phyloP scores from a whole-genome alignment of 2,797 vertebrate species.

The Okamejei kenojei region DNA sequence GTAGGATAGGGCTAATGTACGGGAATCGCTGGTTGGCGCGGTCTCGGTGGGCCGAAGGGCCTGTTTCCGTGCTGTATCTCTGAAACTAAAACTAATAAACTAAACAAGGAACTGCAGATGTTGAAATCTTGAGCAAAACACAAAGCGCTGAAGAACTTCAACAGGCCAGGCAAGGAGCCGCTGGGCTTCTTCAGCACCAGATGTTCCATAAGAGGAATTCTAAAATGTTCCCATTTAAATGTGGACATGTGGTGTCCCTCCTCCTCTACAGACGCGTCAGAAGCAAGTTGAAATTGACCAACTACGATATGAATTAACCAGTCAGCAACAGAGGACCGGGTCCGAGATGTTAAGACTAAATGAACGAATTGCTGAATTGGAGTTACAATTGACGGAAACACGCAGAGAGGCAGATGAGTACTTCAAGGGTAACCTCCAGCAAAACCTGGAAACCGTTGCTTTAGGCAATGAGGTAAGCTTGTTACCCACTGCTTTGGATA shows the following conservation, averaged over 20 bases:
- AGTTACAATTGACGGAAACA: slow-evolving; percentile 48
- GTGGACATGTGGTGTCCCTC: background rate
- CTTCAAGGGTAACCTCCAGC: slow-evolving; percentile 45
- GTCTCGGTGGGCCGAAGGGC: too few relatives aligned
- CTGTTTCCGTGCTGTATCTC: too few relatives aligned
- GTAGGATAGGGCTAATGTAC: too few relatives aligned
- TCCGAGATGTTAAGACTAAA: slow-evolving; percentile 51
- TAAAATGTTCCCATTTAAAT: background rate
- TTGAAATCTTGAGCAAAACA: too few relatives aligned
- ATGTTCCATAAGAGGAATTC: background rate
- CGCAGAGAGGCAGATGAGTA: slow-evolving; percentile 48
- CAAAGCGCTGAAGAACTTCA: too few relatives aligned
- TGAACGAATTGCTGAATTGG: slow-evolving; percentile 49
- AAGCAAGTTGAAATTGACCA: slow-evolving; percentile 48
- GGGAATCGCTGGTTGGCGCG: too few relatives aligned
- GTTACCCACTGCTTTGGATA: background rate
- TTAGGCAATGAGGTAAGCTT: slow-evolving; percentile 52
- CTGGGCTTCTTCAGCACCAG: too few relatives aligned
- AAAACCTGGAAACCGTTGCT: slow-evolving; percentile 45
- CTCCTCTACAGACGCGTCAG: slow-evolving; percentile 46
- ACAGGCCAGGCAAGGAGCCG: too few relatives aligned
- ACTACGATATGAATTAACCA: slow-evolving; percentile 47
- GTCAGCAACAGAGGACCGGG: slow-evolving; percentile 47
- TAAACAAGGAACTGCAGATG: too few relatives aligned
- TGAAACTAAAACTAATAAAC: too few relatives aligned